These are phyloP conservation scores for Drosophila paranaensis DNA, from an alignment of 2,888 invertebrate genomes.

Conservation along the genomic window DNA sequence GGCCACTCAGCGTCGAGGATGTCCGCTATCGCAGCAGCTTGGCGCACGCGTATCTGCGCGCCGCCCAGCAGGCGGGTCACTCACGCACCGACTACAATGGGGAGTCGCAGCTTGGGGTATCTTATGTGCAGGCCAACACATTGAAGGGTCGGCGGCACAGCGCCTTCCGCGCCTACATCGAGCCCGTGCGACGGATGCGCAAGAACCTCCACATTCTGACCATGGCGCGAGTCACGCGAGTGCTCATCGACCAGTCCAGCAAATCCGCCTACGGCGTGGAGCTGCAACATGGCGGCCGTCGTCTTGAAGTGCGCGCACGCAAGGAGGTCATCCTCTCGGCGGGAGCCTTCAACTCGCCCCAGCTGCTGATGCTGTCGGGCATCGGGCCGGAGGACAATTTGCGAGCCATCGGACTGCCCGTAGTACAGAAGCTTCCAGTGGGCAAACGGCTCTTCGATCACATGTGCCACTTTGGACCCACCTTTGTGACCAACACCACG, in stretches of 20 bases:
- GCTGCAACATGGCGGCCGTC: slow-evolving; percentile 86
- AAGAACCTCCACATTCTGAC: slow-evolving; percentile 89
- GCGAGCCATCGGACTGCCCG: slow-evolving; percentile 86
- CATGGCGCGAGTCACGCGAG: slow-evolving; percentile 87
- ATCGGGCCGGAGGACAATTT: slow-evolving; percentile 87
- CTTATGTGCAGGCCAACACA: slow-evolving; percentile 88
- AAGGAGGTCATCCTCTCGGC: slow-evolving; percentile 94
- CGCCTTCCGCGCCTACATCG: slow-evolving; percentile 88
- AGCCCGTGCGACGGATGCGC: slow-evolving; percentile 85
- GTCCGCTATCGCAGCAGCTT: slow-evolving; percentile 86
- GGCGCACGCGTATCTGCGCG: slow-evolving; percentile 87
- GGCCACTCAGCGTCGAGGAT: slow-evolving; percentile 88
- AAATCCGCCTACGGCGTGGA: slow-evolving; percentile 89
- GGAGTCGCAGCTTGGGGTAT: slow-evolving; percentile 88
- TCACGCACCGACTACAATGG: slow-evolving; percentile 89
- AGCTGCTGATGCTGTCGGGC: slow-evolving; percentile 95
- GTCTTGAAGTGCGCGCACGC: slow-evolving; percentile 86
- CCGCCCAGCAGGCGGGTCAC: slow-evolving; percentile 88
- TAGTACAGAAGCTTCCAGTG: slow-evolving; percentile 88
- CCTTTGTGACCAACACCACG: slow-evolving; percentile 82
- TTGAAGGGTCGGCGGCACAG: slow-evolving; percentile 88
- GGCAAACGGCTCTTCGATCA: slow-evolving; percentile 88
- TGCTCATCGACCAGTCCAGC: slow-evolving; percentile 88
- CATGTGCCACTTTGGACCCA: slow-evolving; percentile 84
- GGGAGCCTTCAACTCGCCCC: slow-evolving; percentile 95